These are phyloP conservation scores for Gymnodraco acuticeps DNA, from an alignment of 2,797 vertebrate species.

Conservation along the genomic window DNA sequence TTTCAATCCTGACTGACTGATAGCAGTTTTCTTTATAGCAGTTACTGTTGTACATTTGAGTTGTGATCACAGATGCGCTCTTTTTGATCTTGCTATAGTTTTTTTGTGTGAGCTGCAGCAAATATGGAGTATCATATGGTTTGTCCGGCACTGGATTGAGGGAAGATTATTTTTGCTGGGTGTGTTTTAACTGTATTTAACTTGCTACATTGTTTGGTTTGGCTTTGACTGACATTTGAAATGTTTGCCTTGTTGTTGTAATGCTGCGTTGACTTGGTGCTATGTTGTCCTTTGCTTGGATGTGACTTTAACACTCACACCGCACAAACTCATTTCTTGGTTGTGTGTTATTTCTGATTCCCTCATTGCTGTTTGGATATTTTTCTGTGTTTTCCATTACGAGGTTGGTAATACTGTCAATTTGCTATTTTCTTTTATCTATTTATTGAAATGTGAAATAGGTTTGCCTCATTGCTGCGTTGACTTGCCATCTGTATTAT, in stretches of 20 bases:
- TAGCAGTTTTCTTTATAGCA: not conserved
- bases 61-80: not conserved
- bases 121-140: not conserved
- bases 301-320: not conserved
- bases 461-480: not conserved
- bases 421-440: too few relatives aligned
- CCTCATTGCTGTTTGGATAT: too few relatives aligned
- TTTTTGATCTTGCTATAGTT: not conserved
- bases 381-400: too few relatives aligned
- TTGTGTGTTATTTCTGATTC: too few relatives aligned
- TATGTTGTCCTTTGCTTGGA: not conserved
- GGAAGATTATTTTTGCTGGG: not conserved
- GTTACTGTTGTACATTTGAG: not conserved
- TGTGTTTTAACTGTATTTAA: not conserved
- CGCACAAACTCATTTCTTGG: not conserved
- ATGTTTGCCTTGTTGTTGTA: not conserved
- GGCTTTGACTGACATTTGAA: not conserved
- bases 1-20: conserved; percentile 7
- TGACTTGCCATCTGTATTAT: not conserved
- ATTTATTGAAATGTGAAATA: not conserved
- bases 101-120: not conserved
- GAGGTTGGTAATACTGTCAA: too few relatives aligned
- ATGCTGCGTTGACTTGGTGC: conserved; percentile 6
- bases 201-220: not conserved
- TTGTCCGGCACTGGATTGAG: not conserved